Percentiles rank a stretch among this genome's conserved stretches.
These are phyloP conservation scores for Bos taurus DNA, from an alignment of 2,113 vertebrate genomes.

Conservation along the genomic window ARS-UCD2.0 NC_037334.1:93065501-93066000, in stretches of 20 bases:
- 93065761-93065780: conserved; percentile 97
- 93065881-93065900: conserved; percentile 71
- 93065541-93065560: conserved; percentile 64
- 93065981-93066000: neutral
- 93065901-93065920: conserved; percentile 54
- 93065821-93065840: conserved; percentile 72
- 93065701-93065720: conserved; percentile 93
- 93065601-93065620: conserved; percentile 80
- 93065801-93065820: conserved; percentile 92
- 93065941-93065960: neutral
- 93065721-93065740: conserved; percentile 99
- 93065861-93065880: neutral
- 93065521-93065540: neutral
- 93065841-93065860: conserved; percentile 44
- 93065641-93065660: conserved; percentile 97
- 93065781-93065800: conserved; percentile 92
- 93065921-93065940: neutral
- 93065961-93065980: neutral
- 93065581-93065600: conserved; percentile 78
- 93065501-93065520: fast-evolving
- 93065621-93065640: conserved; percentile 87
- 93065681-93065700: conserved; percentile 95
- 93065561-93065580: conserved; percentile 78
- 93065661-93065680: conserved; percentile 96
- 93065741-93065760: conserved; percentile 98